These are phyloP conservation scores for Himantopus leucocephalus DNA, from an alignment of 2,113 vertebrate species.

Conservation along the genomic window DNA sequence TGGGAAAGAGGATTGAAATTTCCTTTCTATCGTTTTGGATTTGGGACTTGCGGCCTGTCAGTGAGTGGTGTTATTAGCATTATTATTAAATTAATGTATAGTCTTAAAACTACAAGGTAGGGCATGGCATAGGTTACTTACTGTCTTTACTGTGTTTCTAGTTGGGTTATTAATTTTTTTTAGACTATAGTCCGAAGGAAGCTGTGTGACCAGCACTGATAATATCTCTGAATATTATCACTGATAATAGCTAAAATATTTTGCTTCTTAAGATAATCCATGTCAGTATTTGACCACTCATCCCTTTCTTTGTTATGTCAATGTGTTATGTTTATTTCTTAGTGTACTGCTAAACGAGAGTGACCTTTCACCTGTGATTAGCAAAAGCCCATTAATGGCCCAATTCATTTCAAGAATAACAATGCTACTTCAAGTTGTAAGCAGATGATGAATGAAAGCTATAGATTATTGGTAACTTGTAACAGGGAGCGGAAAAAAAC, in stretches of 20 bases:
- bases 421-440: constrained; percentile 11
- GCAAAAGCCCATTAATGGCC: neutral
- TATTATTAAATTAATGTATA: neutral
- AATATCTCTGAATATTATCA: too few species aligned
- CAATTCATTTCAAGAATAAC: constrained; percentile 24
- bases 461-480: constrained; percentile 33
- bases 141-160: neutral
- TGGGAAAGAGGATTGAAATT: neutral
- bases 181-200: neutral
- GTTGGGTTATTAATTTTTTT: neutral
- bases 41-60: neutral
- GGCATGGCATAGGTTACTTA: neutral
- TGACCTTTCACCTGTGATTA: constrained; percentile 55
- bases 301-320: neutral
- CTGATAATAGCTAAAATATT: neutral
- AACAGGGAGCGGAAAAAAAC: neutral
- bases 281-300: neutral
- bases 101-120: neutral
- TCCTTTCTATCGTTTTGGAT: accelerated
- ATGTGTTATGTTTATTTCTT: neutral
- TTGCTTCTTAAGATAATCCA: neutral
- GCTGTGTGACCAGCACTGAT: neutral
- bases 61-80: neutral
- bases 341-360: neutral
- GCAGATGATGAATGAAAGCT: constrained; percentile 11